These are phyloP conservation scores for Acholoe squamosa DNA, from an alignment of 2,888 invertebrate genomes.

Conservation along the genomic window DNA sequence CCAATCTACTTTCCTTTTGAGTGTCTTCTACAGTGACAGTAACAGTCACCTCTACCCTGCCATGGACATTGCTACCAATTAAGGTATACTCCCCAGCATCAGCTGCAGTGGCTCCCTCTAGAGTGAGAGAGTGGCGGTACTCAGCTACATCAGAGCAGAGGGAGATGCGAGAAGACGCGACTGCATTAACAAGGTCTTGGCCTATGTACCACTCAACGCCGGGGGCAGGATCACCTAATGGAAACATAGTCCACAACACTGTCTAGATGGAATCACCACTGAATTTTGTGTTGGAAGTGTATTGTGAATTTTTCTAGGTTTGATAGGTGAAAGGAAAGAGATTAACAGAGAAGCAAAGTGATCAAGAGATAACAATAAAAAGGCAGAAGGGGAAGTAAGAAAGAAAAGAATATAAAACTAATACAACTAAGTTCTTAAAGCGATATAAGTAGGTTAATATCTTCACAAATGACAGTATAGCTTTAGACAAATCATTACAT, in stretches of 20 bases:
- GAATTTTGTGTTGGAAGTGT: background rate
- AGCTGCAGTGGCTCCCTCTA: constrained; percentile 26
- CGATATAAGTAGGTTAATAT: no score
- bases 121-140: background rate
- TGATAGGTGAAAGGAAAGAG: no score
- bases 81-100: constrained; percentile 50
- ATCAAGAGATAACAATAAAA: background rate
- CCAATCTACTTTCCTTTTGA: background rate
- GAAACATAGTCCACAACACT: constrained; percentile 11
- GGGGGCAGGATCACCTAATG: constrained; percentile 63
- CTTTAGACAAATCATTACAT: no score
- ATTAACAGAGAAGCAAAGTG: background rate
- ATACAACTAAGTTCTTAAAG: no score
- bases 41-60: background rate
- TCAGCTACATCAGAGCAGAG: background rate
- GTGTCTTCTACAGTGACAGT: background rate
- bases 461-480: no score
- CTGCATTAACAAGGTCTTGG: constrained; percentile 65
- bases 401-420: background rate
- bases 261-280: background rate
- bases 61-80: constrained; percentile 30
- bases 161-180: constrained; percentile 31
- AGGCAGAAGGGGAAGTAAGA: background rate
- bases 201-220: constrained; percentile 67
- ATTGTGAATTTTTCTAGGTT: background rate